Conservation (phyloP, 2,797 vertebrate species). For the Buceros bicornis region DNA sequence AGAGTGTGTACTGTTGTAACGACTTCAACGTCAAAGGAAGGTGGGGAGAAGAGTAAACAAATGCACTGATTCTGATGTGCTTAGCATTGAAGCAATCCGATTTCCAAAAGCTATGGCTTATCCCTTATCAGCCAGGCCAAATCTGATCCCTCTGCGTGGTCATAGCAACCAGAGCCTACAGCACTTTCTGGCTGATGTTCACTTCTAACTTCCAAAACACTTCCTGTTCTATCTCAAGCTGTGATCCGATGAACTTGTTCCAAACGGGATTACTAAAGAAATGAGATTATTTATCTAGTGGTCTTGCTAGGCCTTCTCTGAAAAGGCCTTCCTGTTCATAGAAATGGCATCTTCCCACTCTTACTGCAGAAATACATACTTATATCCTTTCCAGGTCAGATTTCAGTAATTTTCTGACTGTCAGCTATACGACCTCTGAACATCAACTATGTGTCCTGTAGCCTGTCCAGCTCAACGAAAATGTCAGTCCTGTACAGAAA, state of each 20-base stretch:
- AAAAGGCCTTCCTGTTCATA: neutral
- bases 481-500: neutral
- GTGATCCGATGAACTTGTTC: neutral
- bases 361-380: neutral
- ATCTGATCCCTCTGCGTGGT: conserved; percentile 15
- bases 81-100: neutral
- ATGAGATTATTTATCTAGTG: neutral
- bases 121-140: neutral
- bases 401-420: neutral
- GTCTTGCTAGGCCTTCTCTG: neutral
- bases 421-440: neutral
- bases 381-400: neutral
- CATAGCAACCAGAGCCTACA: neutral
- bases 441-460: neutral
- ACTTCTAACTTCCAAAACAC: neutral
- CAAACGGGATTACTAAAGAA: conserved; percentile 5
- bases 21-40: neutral
- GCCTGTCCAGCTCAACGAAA: neutral
- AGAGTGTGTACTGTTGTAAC: neutral
- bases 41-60: neutral
- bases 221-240: conserved; percentile 14
- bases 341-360: neutral
- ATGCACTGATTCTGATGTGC: neutral
- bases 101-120: neutral
- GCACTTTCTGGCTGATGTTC: neutral